A percentile compares a stretch with the other conserved stretches of the same genome.
phyloP scores from a whole-genome alignment of 2,888 invertebrate genomes.

The Phortica magna region DNA sequence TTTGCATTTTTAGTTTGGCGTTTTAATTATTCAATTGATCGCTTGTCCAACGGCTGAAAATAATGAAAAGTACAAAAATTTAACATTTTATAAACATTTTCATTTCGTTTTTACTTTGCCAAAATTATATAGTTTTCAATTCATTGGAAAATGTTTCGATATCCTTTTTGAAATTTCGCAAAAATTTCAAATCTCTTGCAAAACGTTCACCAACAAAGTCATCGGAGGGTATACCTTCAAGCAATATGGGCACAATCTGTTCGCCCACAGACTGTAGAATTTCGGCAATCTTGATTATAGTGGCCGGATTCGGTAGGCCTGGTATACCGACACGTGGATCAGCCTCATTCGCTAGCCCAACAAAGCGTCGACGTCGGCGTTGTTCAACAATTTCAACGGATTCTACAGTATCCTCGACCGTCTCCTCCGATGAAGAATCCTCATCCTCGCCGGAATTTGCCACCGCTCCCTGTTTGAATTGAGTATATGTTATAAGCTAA shows the following conservation, averaged over 20 bases:
- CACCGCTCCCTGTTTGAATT: slow-evolving; percentile 17
- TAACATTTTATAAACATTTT: too few species aligned
- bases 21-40: too few species aligned
- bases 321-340: slow-evolving; percentile 57
- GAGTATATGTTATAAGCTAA: neutral
- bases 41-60: neutral
- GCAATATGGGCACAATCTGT: slow-evolving; percentile 69
- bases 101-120: too few species aligned
- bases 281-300: slow-evolving; percentile 72
- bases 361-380: slow-evolving; percentile 43
- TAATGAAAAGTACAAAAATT: neutral
- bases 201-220: slow-evolving; percentile 56
- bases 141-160: slow-evolving; percentile 43
- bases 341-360: neutral
- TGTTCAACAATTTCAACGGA: slow-evolving; percentile 20
- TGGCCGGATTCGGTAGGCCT: slow-evolving; percentile 72
- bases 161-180: slow-evolving; percentile 54
- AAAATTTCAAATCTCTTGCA: slow-evolving; percentile 49
- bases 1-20: too few species aligned
- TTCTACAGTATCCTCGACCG: slow-evolving; percentile 66
- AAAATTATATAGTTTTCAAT: too few species aligned
- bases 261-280: slow-evolving; percentile 71
- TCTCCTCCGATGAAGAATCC: slow-evolving; percentile 71
- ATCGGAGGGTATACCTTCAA: slow-evolving; percentile 62
- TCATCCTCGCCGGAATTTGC: slow-evolving; percentile 48